Evolutionary conservation across 2,888 invertebrate species (phyloP), one percentile per base, ranked within the genome.

Genomic region (Pycnomerus fuliginosus): DNA sequence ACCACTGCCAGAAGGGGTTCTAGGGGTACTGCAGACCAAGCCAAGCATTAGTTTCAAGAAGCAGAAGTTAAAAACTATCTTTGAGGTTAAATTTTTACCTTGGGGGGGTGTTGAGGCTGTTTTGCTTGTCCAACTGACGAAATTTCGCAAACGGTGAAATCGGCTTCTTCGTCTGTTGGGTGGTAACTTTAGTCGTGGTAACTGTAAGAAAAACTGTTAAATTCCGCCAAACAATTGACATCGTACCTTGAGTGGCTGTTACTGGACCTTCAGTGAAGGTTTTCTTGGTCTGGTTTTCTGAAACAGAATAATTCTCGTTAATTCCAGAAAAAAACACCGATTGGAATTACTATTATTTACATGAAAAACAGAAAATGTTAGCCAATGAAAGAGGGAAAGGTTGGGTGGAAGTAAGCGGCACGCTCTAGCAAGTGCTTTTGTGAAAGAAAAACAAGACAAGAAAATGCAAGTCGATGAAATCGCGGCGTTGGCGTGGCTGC

Each of bases 61-160:
- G 7, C n/a, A 2, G 2, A 3, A 2, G 25, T 1, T 24, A 23
- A 1, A 14, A 13, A 16, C 17, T 31, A 31, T n/a, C n/a, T 28
- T 10, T 16, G 8, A 3, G 3, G n/a, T n/a, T 16, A 31, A 14
- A 16, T 23, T 29, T 44, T 83, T 79, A 91, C 90, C 87, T 87
- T 73, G 88, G 86, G 64, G 82, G 79, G 61, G 83, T 82, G 66
- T 80, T 79, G 43, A 68, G 50, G 62, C 89, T 88, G 73, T 85
- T 87, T 75, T 90, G 89, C 70, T 86, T 86, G 74, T 92, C 92
- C 73, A 92, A 81, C 77, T 92, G 90, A 72, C 87, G 86, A 78
- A 92, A 92, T 78, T 91, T 92, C 68, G 90, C 86, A 75, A 92
- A 91, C 53, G 92, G 89, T 63, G 91, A 90, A 68, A 86, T 80